Evolutionary conservation across 2,888 invertebrate species (phyloP).

Genomic region (Sylvicola cinctus): DNA sequence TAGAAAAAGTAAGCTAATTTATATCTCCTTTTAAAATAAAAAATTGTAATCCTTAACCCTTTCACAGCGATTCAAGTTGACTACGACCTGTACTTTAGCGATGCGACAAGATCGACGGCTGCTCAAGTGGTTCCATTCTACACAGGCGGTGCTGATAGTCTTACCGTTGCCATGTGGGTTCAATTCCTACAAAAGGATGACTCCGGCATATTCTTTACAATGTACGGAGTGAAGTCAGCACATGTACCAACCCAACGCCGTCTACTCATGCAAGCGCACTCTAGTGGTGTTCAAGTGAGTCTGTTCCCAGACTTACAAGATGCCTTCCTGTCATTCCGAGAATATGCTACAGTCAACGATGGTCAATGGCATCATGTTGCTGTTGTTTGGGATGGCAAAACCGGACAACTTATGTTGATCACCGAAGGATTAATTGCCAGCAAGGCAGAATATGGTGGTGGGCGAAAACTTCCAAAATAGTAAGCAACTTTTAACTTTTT

Average conservation of each 20-base stretch:
- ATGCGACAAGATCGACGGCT: constrained; percentile 74
- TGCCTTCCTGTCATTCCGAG: constrained; percentile 74
- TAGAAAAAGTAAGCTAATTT: constrained; percentile 57
- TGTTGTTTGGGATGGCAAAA: constrained; percentile 83
- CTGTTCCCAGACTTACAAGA: constrained; percentile 75
- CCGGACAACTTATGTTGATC: constrained; percentile 70
- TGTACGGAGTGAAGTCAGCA: constrained; percentile 75
- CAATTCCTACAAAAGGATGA: constrained; percentile 83
- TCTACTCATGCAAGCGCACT: constrained; percentile 76
- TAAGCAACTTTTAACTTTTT: constrained; percentile 27
- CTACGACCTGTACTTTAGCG: constrained; percentile 90
- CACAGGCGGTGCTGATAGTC: constrained; percentile 48
- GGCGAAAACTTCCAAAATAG: constrained; percentile 63
- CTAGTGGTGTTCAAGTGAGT: constrained; percentile 81
- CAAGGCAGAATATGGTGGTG: constrained; percentile 76
- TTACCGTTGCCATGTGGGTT: constrained; percentile 92
- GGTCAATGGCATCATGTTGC: constrained; percentile 95
- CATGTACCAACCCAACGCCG: constrained; percentile 57
- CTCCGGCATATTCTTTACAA: constrained; percentile 81
- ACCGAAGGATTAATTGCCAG: constrained; percentile 93
- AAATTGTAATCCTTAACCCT: constrained; percentile 5
- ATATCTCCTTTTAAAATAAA: constrained; percentile 5
- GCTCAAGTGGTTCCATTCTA: constrained; percentile 84
- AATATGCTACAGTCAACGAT: constrained; percentile 84
- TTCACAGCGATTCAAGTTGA: constrained; percentile 87